phyloP scores from a whole-genome alignment of 1,140 invertebrate genomes.

The Notospermus geniculatus region DNA sequence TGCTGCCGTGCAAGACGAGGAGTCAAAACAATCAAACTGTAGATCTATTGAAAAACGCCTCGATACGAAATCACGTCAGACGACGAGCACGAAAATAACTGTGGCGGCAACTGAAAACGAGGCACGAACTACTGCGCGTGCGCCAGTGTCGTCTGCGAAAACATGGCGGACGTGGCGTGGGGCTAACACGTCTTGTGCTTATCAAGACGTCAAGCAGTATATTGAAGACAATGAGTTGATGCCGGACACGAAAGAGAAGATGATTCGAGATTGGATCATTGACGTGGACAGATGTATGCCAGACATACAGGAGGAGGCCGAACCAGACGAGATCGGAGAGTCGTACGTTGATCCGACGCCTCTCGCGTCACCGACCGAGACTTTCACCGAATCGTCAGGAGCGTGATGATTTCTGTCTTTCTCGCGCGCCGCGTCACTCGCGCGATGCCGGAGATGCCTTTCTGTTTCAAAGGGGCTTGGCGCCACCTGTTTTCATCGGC shows the following conservation, averaged over 20 bases:
- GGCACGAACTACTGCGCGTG: not conserved
- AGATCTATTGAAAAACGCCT: conserved; percentile 9
- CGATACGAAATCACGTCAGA: conserved; percentile 25
- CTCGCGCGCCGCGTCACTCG: too few species aligned
- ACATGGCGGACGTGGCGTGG: conserved; percentile 47
- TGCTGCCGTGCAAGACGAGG: not conserved
- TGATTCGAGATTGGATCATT: conserved; percentile 39
- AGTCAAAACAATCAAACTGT: conserved; percentile 14
- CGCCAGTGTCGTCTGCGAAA: conserved; percentile 25
- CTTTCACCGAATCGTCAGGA: too few species aligned
- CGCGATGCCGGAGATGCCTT: too few species aligned
- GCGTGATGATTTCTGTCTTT: too few species aligned
- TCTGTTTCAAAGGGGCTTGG: too few species aligned
- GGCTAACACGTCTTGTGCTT: conserved; percentile 45
- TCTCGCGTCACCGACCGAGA: too few species aligned
- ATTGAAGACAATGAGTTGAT: conserved; percentile 47
- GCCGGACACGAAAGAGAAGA: conserved; percentile 33
- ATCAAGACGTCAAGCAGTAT: conserved; percentile 44
- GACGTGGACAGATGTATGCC: conserved; percentile 33
- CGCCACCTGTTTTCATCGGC: too few species aligned
- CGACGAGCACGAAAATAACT: conserved; percentile 17
- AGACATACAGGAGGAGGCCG: not conserved
- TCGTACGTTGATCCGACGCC: not conserved
- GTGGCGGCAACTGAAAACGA: conserved; percentile 11
- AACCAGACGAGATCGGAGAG: not conserved